These are phyloP conservation scores for Gymnopithys bicolor DNA, from an alignment of 2,797 vertebrate genomes.

Conservation along the genomic window DNA sequence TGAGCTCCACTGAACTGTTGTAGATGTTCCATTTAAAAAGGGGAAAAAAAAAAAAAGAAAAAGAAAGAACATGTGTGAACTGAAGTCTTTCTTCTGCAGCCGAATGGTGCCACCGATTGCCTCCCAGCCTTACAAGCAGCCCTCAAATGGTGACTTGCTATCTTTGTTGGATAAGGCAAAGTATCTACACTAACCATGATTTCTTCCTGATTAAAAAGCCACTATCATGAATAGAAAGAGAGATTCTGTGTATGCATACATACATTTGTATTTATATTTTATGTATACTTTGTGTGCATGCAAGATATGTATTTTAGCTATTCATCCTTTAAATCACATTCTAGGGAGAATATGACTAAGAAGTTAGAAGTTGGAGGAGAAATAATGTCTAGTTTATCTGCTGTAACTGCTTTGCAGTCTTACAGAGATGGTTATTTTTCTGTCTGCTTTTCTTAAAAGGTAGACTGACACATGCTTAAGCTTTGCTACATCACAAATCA, in stretches of 20 bases:
- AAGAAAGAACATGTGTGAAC: conserved; percentile 36
- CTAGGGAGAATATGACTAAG: background rate
- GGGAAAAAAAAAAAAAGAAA: background rate
- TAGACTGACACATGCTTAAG: background rate
- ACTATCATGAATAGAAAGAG: background rate
- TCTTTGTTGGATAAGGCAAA: conserved; percentile 7
- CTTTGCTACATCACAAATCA: background rate
- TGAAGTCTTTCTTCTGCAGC: conserved; percentile 41
- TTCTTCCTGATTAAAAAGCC: background rate
- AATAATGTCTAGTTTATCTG: background rate
- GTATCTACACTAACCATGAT: background rate
- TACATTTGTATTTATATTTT: background rate
- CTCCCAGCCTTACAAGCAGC: conserved; percentile 9
- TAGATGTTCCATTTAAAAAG: conserved; percentile 67
- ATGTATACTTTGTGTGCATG: rapidly evolving
- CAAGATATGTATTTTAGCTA: background rate
- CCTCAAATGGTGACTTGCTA: background rate
- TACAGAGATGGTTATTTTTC: background rate
- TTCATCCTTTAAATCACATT: background rate
- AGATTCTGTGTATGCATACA: rapidly evolving
- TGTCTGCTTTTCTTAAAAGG: background rate
- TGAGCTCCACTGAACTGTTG: conserved; percentile 75
- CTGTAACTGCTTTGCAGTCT: background rate
- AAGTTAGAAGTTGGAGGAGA: background rate
- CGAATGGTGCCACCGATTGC: conserved; percentile 8